Evolutionary conservation across 2,797 vertebrate species (phyloP).

Genomic region (Galagoides demidoff): DNA sequence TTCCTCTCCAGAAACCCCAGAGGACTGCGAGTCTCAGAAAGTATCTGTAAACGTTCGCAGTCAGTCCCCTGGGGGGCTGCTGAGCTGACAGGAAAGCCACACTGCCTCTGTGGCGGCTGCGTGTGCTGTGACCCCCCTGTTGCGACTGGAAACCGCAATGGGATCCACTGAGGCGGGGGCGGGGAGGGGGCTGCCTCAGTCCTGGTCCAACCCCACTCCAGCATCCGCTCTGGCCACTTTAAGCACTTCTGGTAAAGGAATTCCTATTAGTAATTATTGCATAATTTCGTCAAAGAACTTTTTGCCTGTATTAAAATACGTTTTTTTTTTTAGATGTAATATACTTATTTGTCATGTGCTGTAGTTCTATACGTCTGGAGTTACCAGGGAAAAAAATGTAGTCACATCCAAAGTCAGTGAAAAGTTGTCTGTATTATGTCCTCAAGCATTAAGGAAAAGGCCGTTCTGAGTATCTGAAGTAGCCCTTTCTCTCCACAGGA

Average conservation of each 20-base stretch:
- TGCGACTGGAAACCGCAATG: conserved; percentile 89
- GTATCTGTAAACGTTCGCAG: conserved; percentile 89
- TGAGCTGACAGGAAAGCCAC: conserved; percentile 93
- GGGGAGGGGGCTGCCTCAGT: too few species aligned
- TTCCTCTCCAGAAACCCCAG: conserved; percentile 92
- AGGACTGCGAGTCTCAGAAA: conserved; percentile 90
- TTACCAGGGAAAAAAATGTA: background rate
- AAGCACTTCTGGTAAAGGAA: background rate
- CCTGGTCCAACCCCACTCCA: too few species aligned
- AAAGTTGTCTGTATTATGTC: background rate
- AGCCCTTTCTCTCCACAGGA: background rate
- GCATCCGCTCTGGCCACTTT: too few species aligned
- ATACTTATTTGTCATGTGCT: background rate
- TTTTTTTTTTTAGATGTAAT: background rate
- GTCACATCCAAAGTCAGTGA: background rate
- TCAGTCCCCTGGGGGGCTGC: conserved; percentile 90
- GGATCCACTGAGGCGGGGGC: conserved; percentile 31
- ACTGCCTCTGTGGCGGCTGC: conserved; percentile 87
- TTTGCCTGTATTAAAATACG: background rate
- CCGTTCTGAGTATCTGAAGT: background rate
- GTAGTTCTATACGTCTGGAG: background rate
- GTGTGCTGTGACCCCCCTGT: conserved; percentile 84
- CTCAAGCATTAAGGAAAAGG: background rate
- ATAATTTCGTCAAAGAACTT: background rate
- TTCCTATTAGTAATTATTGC: background rate